Conservation (phyloP, 2,797 vertebrate genomes). For the Ceyx erithaca region DNA sequence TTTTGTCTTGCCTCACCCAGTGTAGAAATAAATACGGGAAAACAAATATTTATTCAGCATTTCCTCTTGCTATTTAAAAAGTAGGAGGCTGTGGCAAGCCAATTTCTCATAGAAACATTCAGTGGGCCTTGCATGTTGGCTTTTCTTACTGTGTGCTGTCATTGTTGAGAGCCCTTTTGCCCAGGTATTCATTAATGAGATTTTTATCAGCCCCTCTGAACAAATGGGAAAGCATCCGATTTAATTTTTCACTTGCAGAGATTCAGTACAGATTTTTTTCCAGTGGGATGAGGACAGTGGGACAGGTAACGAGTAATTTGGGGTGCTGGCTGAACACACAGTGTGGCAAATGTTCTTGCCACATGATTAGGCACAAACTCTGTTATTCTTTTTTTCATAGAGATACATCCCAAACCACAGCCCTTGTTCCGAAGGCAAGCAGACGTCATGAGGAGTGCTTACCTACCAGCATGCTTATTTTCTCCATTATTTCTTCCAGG, state of each 20-base stretch:
- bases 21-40: slow-evolving; percentile 59
- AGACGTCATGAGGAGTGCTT: not conserved
- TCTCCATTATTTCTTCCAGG: not conserved
- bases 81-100: not conserved
- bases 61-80: slow-evolving; percentile 49
- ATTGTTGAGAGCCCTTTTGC: slow-evolving; percentile 13
- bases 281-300: not conserved
- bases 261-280: not conserved
- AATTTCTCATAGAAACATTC: not conserved
- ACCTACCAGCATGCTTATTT: not conserved
- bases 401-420: not conserved
- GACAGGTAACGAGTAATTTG: not conserved
- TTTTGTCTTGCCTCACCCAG: slow-evolving; percentile 61
- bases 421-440: not conserved
- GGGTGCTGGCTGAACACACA: not conserved
- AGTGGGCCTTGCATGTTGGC: not conserved
- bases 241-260: not conserved
- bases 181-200: not conserved
- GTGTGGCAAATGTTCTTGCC: not conserved
- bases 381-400: not conserved
- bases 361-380: not conserved
- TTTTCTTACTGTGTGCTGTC: not conserved
- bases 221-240: not conserved
- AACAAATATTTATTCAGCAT: slow-evolving; percentile 66
- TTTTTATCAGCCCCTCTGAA: slow-evolving; percentile 10